Percentiles rank a stretch among this genome's conserved stretches.
Conservation (phyloP, 2,888 invertebrate species). For the Chymomyza procnemis region DNA sequence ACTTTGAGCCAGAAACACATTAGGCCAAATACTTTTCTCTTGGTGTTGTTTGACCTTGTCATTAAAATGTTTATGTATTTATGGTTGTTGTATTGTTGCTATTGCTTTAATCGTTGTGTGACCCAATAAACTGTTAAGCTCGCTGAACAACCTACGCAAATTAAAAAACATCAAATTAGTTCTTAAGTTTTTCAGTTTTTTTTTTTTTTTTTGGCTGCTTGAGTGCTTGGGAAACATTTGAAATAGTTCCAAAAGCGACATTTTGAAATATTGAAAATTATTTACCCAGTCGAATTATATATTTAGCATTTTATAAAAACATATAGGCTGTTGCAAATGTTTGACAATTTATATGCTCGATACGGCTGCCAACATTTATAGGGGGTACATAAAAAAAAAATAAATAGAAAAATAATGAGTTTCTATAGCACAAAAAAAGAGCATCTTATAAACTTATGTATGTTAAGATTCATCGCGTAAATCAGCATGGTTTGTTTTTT, state of each 20-base stretch:
- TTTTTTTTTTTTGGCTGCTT: background rate
- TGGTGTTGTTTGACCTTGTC: conserved; percentile 50
- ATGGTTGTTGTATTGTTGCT: conserved; percentile 2
- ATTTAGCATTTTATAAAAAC: conserved; percentile 3
- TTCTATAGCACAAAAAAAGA: conserved; percentile 1
- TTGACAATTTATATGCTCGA: conserved; percentile 53
- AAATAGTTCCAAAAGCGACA: conserved; percentile 6
- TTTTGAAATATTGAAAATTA: background rate
- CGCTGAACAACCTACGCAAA: conserved; percentile 12
- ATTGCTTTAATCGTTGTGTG: conserved; percentile 9
- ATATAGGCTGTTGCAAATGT: conserved; percentile 16
- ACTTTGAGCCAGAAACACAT: conserved; percentile 43
- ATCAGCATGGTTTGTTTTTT: conserved; percentile 54
- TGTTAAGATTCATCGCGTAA: conserved; percentile 28
- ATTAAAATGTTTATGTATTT: conserved; percentile 31
- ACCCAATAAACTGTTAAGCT: conserved; percentile 21
- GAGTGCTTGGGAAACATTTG: conserved; percentile 15
- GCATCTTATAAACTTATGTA: conserved; percentile 28
- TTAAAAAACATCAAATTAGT: background rate
- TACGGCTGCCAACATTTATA: conserved; percentile 51
- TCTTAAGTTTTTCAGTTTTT: background rate
- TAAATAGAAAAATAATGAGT: background rate
- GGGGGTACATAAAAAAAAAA: background rate
- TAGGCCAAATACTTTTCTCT: conserved; percentile 7
- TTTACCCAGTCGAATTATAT: background rate